Evolutionary conservation across 1,140 invertebrate species (phyloP), one percentile per base, ranked within the genome.

Genomic region (Penaeus japonicus): DNA sequence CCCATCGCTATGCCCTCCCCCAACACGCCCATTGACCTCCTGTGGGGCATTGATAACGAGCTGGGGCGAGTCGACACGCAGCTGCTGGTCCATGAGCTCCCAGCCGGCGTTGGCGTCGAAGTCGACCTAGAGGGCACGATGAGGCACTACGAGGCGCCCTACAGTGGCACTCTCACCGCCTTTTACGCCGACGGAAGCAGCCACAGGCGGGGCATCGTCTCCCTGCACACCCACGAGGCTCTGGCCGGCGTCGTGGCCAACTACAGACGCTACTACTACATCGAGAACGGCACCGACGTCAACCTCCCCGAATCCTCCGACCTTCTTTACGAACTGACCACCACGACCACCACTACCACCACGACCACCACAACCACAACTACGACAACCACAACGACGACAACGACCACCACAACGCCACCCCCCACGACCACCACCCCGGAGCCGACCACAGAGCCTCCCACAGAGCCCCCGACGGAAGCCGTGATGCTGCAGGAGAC

Each of bases 91-190:
- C 82, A 84, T 24, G 59, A 35, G 1, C 84, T 90, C 18, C 89
- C 89, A 20, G 3, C 80, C 20, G 89, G 89, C 22, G 86, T 88
- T 24, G 89, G 89, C 39, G 87, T 90, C 22, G 84, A 90, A 53
- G 89, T 85, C 35, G 55, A 79, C 2, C 22, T 90, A 22, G 53
- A 82, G 30, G 89, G 89, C 12, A 87, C 54, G 39, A 32, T 80
- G 62, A 65, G 89, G 80, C 75, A 90, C 57, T 90, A 85, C 77
- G 89, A 90, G 80, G 89, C 89, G 10, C 89, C 89, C 54, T 90
- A 90, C 53, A 85, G 35, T 59, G 89, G 54, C 73, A 81, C 82
- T 24, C 83, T 90, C 32, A 87, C 77, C 20, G 57, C 89, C 5
- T 73, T 55, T 47, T 90, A 90, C 30, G 39, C 22, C 22, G 89